A percentile compares a stretch with the other conserved stretches of the same genome.
Evolutionary conservation across 2,113 vertebrate species (phyloP).

Genomic region (Poecilia latipinna): DNA sequence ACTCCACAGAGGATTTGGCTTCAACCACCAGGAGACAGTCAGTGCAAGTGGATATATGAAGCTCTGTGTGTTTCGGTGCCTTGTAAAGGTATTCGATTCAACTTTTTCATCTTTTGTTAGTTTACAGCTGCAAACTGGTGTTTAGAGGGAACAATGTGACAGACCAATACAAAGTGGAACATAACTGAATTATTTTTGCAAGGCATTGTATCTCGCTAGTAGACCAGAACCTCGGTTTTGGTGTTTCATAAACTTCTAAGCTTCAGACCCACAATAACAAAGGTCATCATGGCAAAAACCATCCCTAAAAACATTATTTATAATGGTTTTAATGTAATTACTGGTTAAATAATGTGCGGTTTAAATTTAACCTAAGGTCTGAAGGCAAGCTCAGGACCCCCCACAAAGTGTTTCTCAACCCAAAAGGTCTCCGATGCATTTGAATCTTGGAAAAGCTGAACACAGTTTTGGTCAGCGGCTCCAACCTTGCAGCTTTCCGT

Average conservation of each 20-base stretch:
- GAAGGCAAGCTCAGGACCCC: no score
- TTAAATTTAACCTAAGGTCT: neutral
- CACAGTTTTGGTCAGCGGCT: no score
- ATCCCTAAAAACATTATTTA: neutral
- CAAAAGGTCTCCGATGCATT: neutral
- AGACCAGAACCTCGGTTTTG: no score
- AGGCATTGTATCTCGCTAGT: no score
- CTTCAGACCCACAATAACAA: neutral
- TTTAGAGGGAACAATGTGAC: neutral
- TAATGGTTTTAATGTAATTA: neutral
- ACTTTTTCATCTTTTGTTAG: neutral
- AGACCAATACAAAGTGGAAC: neutral
- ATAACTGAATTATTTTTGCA: no score
- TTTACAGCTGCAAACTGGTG: neutral
- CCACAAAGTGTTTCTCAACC: no score
- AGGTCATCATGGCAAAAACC: neutral
- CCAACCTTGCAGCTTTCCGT: conserved; percentile 79
- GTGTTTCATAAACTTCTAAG: neutral
- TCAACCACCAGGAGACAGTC: conserved; percentile 53
- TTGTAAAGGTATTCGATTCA: neutral
- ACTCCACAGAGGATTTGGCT: conserved; percentile 56
- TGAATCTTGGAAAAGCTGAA: neutral
- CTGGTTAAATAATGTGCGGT: neutral
- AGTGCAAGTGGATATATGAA: conserved; percentile 13
- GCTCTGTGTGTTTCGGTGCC: conserved; percentile 25